Evolutionary conservation across 23 tunicate genomes (phyloP).

Genomic region (Diplosoma virens): DNA sequence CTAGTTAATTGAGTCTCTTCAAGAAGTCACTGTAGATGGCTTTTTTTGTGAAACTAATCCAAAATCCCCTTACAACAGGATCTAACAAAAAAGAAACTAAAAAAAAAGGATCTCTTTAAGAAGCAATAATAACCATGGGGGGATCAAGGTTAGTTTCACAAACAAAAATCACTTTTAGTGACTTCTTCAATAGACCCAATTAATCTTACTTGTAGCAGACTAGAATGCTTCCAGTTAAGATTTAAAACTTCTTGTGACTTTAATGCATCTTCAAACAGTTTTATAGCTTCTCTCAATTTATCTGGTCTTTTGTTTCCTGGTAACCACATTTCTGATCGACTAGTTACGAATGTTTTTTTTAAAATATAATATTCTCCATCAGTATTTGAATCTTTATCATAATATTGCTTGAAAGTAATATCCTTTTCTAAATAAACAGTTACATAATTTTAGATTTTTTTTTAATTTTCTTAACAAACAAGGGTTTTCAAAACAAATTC

Average conservation of each 20-base stretch:
- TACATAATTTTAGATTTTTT: neutral
- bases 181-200: neutral
- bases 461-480: neutral
- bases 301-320: conserved; percentile 71
- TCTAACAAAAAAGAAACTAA: neutral
- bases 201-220: conserved; percentile 1
- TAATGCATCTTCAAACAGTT: conserved; percentile 41
- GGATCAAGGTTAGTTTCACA: no score
- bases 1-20: no score
- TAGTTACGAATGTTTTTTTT: conserved; percentile 50
- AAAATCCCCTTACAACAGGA: no score
- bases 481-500: neutral
- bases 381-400: conserved; percentile 33
- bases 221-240: conserved; percentile 22
- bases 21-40: no score
- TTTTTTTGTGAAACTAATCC: no score
- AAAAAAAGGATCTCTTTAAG: no score
- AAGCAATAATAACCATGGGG: no score
- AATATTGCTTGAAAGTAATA: conserved; percentile 14
- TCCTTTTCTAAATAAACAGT: conserved; percentile 21
- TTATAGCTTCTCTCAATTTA: conserved; percentile 54
- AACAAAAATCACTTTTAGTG: no score
- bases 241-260: conserved; percentile 36
- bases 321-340: conserved; percentile 67
- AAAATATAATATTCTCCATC: conserved; percentile 51